phyloP scores from a whole-genome alignment of 2,888 invertebrate species.

The Xestia xanthographa region DNA sequence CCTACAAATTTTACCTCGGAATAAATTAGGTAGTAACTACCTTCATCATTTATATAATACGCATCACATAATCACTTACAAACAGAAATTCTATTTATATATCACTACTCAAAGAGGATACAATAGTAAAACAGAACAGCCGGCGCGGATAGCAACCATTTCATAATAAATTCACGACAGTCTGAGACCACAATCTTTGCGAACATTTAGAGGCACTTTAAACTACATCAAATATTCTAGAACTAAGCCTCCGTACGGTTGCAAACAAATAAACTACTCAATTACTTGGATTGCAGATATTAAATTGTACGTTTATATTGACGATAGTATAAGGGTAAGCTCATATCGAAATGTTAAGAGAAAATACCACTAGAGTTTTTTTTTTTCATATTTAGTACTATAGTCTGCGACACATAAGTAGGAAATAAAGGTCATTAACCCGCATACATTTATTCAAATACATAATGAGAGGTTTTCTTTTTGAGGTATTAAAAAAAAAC shows the following conservation, averaged over 20 bases:
- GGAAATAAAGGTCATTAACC: too few species aligned
- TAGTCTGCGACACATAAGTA: too few species aligned
- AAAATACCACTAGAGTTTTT: neutral
- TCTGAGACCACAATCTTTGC: slow-evolving; percentile 73
- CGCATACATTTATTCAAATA: too few species aligned
- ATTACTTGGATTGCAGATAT: slow-evolving; percentile 49
- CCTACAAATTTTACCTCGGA: neutral
- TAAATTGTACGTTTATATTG: slow-evolving; percentile 44
- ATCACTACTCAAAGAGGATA: slow-evolving; percentile 36
- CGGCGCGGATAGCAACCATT: slow-evolving; percentile 62
- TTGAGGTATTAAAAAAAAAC: too few species aligned
- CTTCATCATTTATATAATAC: too few species aligned
- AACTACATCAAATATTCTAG: slow-evolving; percentile 73
- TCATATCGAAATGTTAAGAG: neutral
- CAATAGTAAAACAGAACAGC: slow-evolving; percentile 42
- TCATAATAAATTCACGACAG: slow-evolving; percentile 74
- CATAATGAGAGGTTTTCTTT: too few species aligned
- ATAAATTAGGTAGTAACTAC: neutral
- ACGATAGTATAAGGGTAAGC: neutral
- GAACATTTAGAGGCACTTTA: slow-evolving; percentile 74
- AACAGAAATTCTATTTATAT: slow-evolving; percentile 22
- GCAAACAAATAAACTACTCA: slow-evolving; percentile 59
- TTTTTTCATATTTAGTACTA: neutral
- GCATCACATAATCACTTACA: neutral
- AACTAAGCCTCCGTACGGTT: slow-evolving; percentile 61